phyloP scores from a whole-genome alignment of 2,797 vertebrate genomes.

The Zenarchopterus dispar region DNA sequence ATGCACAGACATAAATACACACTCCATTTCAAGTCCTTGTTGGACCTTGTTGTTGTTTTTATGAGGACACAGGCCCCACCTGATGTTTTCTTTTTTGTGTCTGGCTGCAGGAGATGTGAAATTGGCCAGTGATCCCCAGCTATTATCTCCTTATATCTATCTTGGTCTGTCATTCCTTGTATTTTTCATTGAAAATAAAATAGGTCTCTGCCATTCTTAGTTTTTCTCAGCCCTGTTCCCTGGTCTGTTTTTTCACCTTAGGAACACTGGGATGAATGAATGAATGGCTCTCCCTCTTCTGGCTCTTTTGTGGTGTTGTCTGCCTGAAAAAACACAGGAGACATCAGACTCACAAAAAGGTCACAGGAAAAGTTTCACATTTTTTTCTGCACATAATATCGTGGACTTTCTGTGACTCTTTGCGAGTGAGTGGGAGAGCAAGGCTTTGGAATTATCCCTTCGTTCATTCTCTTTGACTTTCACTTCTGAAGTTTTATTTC shows the following conservation, averaged over 20 bases:
- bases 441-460: too few relatives aligned
- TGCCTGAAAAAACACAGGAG: conserved; percentile 6
- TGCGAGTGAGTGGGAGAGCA: neutral
- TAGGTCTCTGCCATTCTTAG: neutral
- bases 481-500: neutral
- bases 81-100: conserved; percentile 29
- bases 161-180: conserved; percentile 8
- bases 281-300: conserved; percentile 19
- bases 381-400: neutral
- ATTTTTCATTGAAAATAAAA: conserved; percentile 1
- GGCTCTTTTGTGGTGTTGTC: conserved; percentile 20
- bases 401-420: neutral
- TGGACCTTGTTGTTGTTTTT: conserved; percentile 23
- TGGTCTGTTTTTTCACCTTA: conserved; percentile 4
- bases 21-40: conserved; percentile 11
- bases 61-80: conserved; percentile 25
- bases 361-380: conserved; percentile 10
- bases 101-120: conserved; percentile 32
- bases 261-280: neutral
- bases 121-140: conserved; percentile 22
- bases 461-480: neutral
- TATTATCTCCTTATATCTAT: conserved; percentile 12
- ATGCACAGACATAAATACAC: conserved; percentile 7
- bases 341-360: conserved; percentile 5
- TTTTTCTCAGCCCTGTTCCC: neutral